Base-by-base conservation (phyloP, 1,140 invertebrate species). In the Harlomillsia oculata region DNA sequence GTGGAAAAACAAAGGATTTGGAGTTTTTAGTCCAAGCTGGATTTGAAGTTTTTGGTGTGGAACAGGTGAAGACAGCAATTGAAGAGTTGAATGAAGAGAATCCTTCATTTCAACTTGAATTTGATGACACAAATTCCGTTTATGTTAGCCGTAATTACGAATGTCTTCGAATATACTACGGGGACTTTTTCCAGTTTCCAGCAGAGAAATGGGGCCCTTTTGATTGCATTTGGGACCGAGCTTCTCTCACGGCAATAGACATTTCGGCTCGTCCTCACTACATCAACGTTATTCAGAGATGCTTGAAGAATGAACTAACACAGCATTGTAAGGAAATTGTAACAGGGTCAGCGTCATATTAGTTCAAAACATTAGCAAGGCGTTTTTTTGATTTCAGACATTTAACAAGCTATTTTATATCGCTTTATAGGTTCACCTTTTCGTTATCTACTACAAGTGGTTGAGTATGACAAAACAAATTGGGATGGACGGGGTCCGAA, bases 211-310 rank as follows among this genome's bases (percentile, higher is more conserved):
- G 37, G 39, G 65, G 63, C 21, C 64, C 62, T 6, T 67, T 67
- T 49, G 62, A 67, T 39, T 54, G 26, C 30, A 34, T 67, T 39
- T 67, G 64, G 64, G 66, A 67, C 39, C 29, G 66, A 28, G 64
- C 59, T 5, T 66, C 65, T 3, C 48, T 67, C n/a, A 64, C 60
- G 20, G 63, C 65, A 3, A 21, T 67, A 11, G 45, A 60, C 9
- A 48, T 62, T 30, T n/a, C 45, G 23, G 41, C 56, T 23, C 34
- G 64, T 18, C 16, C 13, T 2, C 29, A 32, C 21, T 66, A 63
- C 28, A 46, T 63, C 6, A 20, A 54, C 28, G 26, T 62, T 16
- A 55, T 62, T 21, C 39, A 39, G 6, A 37, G 61, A 18, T 45
- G 55, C 44, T 25, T 63, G 1, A 43, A 34, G 21, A 32, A 55